These are phyloP conservation scores for Drosophila hydei DNA, from an alignment of 1,140 invertebrate species.

Conservation along the genomic window DNA sequence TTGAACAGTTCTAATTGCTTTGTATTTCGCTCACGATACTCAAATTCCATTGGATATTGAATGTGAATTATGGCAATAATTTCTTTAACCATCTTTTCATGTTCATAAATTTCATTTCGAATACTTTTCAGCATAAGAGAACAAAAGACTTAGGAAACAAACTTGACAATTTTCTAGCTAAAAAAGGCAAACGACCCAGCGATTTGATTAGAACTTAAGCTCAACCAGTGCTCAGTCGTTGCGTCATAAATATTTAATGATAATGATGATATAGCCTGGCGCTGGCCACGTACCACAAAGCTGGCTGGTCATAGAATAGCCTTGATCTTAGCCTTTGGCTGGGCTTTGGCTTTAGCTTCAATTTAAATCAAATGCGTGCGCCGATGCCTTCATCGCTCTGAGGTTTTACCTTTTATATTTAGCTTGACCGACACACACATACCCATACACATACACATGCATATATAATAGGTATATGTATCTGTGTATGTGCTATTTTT, in stretches of 20 bases:
- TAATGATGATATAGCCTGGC: conserved; percentile 54
- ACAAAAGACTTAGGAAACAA: conserved; percentile 66
- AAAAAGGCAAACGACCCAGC: conserved; percentile 48
- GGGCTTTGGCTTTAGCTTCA: conserved; percentile 59
- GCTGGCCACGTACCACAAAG: conserved; percentile 47
- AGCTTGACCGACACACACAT: conserved; percentile 66
- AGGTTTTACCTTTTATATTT: conserved; percentile 65
- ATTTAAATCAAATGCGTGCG: conserved; percentile 79
- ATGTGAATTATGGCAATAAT: neutral
- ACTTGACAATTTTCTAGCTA: conserved; percentile 69
- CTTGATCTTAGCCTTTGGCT: conserved; percentile 58
- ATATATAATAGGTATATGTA: conserved; percentile 18
- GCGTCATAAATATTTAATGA: conserved; percentile 79
- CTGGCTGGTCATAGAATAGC: conserved; percentile 49
- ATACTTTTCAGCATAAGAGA: conserved; percentile 10
- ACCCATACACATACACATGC: conserved; percentile 5
- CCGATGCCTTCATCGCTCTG: conserved; percentile 58
- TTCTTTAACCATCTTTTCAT: neutral
- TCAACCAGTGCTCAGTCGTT: conserved; percentile 47
- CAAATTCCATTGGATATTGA: neutral
- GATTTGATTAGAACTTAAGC: conserved; percentile 57
- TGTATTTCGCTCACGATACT: too few species aligned
- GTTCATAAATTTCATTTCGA: neutral
- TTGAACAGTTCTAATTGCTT: too few species aligned
- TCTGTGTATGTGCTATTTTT: conserved; percentile 69